Evolutionary conservation across 2,888 invertebrate genomes (phyloP), one percentile per base, ranked within the genome.

Genomic region (Therioaphis trifolii): DNA sequence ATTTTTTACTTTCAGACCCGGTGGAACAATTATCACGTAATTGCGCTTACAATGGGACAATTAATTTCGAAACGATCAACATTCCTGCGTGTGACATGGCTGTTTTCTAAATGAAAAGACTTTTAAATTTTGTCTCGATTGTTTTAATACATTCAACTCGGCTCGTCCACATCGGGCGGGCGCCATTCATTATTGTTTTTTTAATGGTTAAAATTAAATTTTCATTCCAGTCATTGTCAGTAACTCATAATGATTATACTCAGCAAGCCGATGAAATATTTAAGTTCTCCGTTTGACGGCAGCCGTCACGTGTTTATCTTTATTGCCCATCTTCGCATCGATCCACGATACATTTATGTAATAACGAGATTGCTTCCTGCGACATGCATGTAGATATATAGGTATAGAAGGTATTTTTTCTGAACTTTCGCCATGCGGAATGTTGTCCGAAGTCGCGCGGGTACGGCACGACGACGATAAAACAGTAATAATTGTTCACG

Each of bases 11-110:
- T 43, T 61, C 77, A n/a, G 27, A 49, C 11, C 29, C 46, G 4
- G 46, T 43, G 46, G n/a, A 75, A 75, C 58, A 75, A 75, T n/a
- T 58, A 40, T 75, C 58, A 63, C 29, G 76, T 29, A n/a, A n/a
- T n/a, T 27, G 72, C 14, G 29, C 27, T 15, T 29, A 49, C 76
- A 68, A 68, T 49, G 4, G 68, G 35, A n/a, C 78, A 27, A 78
- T 68, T 68, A 24, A 55, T 52, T 68, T 68, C 18, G 7, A 68
- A 27, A 68, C 52, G 68, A 78, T 78, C 49, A 18, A 52, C 78
- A 68, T 78, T 78, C 78, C 52, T 52, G 27, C 40, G 52, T 24
- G 66, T 35, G 52, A 40, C 24, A 68, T 21, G 18, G 66, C 24
- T 52, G 66, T 78, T 68, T 78, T 68, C 35, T 52, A 52, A 78